A percentile compares a stretch with the other conserved stretches of the same genome.
Evolutionary conservation across 2,888 invertebrate genomes (phyloP).

Genomic region (Lasius platythorax): DNA sequence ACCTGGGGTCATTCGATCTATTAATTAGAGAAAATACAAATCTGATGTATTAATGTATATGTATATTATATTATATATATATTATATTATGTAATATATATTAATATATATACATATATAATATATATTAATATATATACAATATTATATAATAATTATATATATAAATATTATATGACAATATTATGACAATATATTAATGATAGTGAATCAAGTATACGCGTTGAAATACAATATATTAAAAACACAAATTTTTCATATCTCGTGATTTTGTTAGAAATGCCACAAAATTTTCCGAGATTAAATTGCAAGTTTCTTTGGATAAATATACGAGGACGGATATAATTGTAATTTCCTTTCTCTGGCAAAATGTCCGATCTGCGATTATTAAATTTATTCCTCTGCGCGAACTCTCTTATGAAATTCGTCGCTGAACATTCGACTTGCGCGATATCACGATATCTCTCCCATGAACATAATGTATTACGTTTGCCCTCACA

Average conservation of each 20-base stretch:
- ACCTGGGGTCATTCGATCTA: background rate
- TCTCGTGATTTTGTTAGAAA: background rate
- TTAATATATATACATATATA: too few species aligned
- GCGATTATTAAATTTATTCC: conserved; percentile 8
- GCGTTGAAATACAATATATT: too few species aligned
- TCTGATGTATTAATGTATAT: background rate
- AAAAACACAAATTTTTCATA: background rate
- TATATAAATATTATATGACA: too few species aligned
- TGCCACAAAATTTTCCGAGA: background rate
- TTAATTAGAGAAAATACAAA: conserved; percentile 4
- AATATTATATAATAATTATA: too few species aligned
- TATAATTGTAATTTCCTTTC: background rate
- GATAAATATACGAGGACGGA: background rate
- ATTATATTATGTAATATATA: too few species aligned
- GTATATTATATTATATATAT: too few species aligned
- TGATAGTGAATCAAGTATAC: too few species aligned
- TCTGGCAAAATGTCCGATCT: background rate
- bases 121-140: too few species aligned
- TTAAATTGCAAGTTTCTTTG: background rate
- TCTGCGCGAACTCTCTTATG: background rate
- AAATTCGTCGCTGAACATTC: background rate
- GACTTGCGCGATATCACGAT: conserved; percentile 8
- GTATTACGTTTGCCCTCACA: background rate
- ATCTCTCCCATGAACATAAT: background rate
- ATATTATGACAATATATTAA: too few species aligned